phyloP scores from a whole-genome alignment of 2,888 invertebrate genomes.

The Amphiduros pacificus region DNA sequence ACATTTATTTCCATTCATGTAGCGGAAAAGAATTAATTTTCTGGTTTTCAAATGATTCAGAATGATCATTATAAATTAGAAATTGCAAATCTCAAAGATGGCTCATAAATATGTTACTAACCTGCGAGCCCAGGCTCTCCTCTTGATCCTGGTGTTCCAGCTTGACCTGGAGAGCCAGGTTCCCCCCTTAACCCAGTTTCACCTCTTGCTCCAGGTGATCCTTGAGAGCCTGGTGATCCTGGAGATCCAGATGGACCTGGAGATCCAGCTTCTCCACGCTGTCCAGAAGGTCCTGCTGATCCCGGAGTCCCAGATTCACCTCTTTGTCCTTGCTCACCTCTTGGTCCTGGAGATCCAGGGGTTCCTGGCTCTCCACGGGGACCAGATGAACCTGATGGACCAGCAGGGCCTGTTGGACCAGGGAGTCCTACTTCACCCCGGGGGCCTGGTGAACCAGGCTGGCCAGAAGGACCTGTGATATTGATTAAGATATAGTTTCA shows the following conservation, averaged over 20 bases:
- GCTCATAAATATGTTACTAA: background rate
- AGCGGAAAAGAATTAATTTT: no score
- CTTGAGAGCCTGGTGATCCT: conserved; percentile 11
- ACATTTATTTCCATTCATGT: no score
- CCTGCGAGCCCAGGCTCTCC: conserved; percentile 15
- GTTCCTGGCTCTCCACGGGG: conserved; percentile 67
- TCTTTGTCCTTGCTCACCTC: conserved; percentile 17
- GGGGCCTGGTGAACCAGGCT: conserved; percentile 1
- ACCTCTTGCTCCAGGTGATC: conserved; percentile 9
- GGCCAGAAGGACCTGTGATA: no score
- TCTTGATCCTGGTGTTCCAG: conserved; percentile 30
- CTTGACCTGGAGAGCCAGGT: conserved; percentile 14
- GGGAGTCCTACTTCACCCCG: conserved; percentile 4
- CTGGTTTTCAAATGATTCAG: no score
- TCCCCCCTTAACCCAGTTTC: background rate
- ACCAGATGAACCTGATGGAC: conserved; percentile 16
- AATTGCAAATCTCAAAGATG: conserved; percentile 12
- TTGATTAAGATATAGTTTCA: no score
- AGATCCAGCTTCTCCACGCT: conserved; percentile 36
- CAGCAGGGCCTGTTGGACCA: conserved; percentile 12
- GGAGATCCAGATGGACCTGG: conserved; percentile 17
- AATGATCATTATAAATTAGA: conserved; percentile 18
- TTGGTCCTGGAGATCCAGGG: conserved; percentile 27
- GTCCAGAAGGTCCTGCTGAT: conserved; percentile 16
- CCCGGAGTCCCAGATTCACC: conserved; percentile 30